Conservation (phyloP, 2,113 vertebrate species). For the Lepus europaeus region DNA sequence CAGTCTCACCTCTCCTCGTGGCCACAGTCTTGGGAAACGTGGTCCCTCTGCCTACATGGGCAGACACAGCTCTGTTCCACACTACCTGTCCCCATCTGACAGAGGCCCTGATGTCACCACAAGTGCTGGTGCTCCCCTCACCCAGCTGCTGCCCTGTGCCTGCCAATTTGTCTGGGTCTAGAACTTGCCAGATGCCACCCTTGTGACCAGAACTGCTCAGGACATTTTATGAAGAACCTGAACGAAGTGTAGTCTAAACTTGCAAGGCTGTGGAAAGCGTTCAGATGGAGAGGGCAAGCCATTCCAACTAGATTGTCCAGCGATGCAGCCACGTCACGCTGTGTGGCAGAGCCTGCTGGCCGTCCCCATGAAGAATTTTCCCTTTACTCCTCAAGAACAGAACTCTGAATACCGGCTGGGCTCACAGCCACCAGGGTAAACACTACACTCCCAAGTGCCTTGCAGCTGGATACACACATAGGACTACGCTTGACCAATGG, state of each 20-base stretch:
- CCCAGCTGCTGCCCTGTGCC: too few relatives aligned
- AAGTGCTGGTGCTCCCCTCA: neutral
- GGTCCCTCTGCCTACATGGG: neutral
- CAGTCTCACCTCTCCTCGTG: neutral
- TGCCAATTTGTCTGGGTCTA: neutral
- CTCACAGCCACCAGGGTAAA: neutral
- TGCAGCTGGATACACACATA: neutral
- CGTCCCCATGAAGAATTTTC: neutral
- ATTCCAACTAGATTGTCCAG: neutral
- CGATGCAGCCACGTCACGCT: neutral
- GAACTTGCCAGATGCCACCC: neutral
- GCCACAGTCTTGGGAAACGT: neutral
- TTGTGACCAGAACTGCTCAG: neutral
- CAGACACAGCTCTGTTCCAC: neutral
- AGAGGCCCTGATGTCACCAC: too few relatives aligned
- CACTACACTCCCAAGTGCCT: neutral
- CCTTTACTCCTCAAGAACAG: neutral
- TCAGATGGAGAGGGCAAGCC: neutral
- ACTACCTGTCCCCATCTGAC: neutral
- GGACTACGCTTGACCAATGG: neutral
- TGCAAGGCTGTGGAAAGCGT: neutral
- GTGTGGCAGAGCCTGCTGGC: neutral
- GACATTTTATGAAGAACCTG: neutral
- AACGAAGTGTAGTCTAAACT: neutral
- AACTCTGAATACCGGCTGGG: neutral